Base-by-base conservation (phyloP, 2,888 invertebrate genomes). In the Pammene aurita region DNA sequence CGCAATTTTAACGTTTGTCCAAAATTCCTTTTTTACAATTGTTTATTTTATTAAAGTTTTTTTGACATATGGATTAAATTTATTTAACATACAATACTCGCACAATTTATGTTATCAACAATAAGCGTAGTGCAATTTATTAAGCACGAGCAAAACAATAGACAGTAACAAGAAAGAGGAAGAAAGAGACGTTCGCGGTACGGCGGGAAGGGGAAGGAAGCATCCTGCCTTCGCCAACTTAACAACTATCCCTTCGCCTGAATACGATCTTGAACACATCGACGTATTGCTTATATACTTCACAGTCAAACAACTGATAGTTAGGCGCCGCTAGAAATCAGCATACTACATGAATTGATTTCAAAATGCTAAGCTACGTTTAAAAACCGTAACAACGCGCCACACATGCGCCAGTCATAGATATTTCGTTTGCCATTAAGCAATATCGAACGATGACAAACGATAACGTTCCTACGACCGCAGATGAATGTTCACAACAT, bases 1-100 rank as follows among this genome's bases (percentile, higher is more conserved):
- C 72, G 73, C 74, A 75, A 76, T 80, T 80, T 67, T 78, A 80
- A 82, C 85, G 84, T 84, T 89, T 88, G 89, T 90, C 89, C 90
- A 88, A 89, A 88, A 89, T 88, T 87, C 87, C 88, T 77, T 87
- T 84, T 78, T 76, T 50, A 34, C 16, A 42, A 52, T 57, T 38
- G 58, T 68, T 38, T 18, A 48, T 46, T 57, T 34, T 57, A 52
- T 42, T 52, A 50, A 55, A 14, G 67, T 52, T 35, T 48, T 11
- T 50, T 63, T 63, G 48, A 67, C 57, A 63, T 62, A 52, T 7
- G 26, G 11, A 16, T 34, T 44, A 46, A 42, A 50, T 61, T 61
- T 54, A 67, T 46, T 52, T 66, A 50, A 42, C n/a, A 67, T 35
- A 50, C 52, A 66, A 50, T 63, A 56, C 34, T 57, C 10, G 67